phyloP scores from a whole-genome alignment of 1,140 invertebrate genomes.

The Drosophila kepulauana region DNA sequence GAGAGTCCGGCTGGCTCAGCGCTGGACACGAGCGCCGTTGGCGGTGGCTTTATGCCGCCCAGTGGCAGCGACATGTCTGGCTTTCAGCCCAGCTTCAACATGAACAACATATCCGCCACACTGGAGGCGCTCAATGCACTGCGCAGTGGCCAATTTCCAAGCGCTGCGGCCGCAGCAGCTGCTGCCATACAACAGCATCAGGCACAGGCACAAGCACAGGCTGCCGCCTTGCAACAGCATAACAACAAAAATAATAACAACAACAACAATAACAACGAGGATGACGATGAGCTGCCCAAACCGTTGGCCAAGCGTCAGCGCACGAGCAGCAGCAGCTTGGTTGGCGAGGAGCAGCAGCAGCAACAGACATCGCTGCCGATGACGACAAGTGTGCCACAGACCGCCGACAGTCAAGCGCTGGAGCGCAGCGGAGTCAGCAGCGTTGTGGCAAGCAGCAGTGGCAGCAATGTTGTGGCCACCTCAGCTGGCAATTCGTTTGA shows the following conservation, averaged over 20 bases:
- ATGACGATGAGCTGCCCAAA: conserved; percentile 59
- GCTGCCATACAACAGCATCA: conserved; percentile 78
- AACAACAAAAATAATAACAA: conserved; percentile 59
- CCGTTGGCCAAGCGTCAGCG: conserved; percentile 74
- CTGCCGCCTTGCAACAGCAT: conserved; percentile 54
- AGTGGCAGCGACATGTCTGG: conserved; percentile 64
- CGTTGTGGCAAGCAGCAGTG: conserved; percentile 1
- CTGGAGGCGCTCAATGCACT: conserved; percentile 81
- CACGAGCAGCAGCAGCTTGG: conserved; percentile 66
- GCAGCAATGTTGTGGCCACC: conserved; percentile 3
- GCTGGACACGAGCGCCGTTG: conserved; percentile 51
- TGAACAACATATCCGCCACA: conserved; percentile 84
- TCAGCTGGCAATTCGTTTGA: conserved; percentile 55
- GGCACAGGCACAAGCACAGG: conserved; percentile 63
- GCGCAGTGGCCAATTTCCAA: conserved; percentile 75
- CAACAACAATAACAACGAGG: conserved; percentile 65
- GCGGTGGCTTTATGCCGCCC: conserved; percentile 56
- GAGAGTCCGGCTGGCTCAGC: conserved; percentile 64
- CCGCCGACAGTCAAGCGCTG: conserved; percentile 57
- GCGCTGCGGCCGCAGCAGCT: conserved; percentile 74
- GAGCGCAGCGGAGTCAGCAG: conserved; percentile 42
- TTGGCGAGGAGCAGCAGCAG: conserved; percentile 58
- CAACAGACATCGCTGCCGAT: conserved; percentile 20
- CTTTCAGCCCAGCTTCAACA: conserved; percentile 76
- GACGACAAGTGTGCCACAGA: conserved; percentile 20